Conservation (phyloP, 2,797 vertebrate genomes). For the Triplophysa yarkandensis region DNA sequence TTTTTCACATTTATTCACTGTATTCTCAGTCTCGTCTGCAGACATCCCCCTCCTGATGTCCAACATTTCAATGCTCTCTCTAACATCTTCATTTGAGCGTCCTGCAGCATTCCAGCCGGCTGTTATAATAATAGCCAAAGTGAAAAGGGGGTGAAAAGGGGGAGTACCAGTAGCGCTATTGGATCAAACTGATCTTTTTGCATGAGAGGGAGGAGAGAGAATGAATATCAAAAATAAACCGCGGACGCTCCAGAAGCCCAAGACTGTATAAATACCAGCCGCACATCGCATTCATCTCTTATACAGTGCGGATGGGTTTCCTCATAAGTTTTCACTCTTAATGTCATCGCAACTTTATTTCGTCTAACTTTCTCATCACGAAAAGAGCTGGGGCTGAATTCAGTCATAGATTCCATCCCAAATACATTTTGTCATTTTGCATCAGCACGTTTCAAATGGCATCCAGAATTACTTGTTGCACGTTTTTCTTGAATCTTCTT, state of each 20-base stretch:
- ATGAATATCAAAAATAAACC: constrained; percentile 91
- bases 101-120: constrained; percentile 37
- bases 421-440: too few relatives aligned
- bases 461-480: constrained; percentile 59
- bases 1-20: too few relatives aligned
- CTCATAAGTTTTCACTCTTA: not conserved
- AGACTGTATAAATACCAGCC: constrained; percentile 91
- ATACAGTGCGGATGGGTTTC: constrained; percentile 47
- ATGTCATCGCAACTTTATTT: not conserved
- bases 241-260: constrained; percentile 85
- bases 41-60: too few relatives aligned
- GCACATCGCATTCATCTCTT: constrained; percentile 69
- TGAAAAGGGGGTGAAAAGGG: constrained; percentile 46
- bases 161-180: constrained; percentile 74
- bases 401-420: not conserved
- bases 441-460: too few relatives aligned
- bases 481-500: constrained; percentile 61
- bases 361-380: constrained; percentile 6
- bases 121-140: constrained; percentile 57
- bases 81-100: constrained; percentile 29
- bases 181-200: constrained; percentile 74
- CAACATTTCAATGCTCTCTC: constrained; percentile 3
- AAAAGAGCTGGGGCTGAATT: not conserved
- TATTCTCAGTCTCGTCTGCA: too few relatives aligned
- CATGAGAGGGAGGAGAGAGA: constrained; percentile 88